These are phyloP conservation scores for Python bivittatus DNA, from an alignment of 2,113 vertebrate genomes.

Conservation along the genomic window DNA sequence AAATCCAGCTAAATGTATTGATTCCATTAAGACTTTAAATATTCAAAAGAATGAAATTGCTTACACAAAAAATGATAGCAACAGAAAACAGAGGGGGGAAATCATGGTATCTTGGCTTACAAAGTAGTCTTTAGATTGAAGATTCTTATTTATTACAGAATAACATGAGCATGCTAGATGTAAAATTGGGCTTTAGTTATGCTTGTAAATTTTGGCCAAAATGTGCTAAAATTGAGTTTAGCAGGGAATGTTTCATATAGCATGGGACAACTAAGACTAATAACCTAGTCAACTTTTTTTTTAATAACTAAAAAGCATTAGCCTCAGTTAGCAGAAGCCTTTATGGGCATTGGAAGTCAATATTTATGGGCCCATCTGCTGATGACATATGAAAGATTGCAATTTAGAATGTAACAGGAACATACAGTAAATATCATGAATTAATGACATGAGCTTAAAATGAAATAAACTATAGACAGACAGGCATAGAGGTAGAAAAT, in stretches of 20 bases:
- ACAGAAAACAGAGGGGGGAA: not conserved
- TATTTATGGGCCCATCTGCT: not conserved
- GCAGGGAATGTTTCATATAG: not conserved
- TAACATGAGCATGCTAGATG: not conserved
- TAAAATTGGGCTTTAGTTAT: not conserved
- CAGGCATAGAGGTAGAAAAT: not conserved
- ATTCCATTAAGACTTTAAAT: not conserved
- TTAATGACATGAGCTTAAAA: not conserved
- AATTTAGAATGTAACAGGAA: not conserved
- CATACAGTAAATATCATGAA: not conserved
- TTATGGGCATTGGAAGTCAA: not conserved
- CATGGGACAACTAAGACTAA: not conserved
- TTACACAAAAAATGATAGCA: not conserved
- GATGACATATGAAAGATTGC: not conserved
- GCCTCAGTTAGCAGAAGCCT: not conserved
- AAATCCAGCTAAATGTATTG: not conserved
- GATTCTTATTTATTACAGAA: not conserved
- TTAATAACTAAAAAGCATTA: not conserved
- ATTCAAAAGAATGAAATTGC: not conserved
- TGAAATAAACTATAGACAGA: not conserved
- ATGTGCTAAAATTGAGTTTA: not conserved
- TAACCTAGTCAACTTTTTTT: not conserved
- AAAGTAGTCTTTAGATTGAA: not conserved
- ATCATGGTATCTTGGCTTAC: not conserved
- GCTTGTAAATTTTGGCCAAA: not conserved